phyloP scores from a whole-genome alignment of 1,140 invertebrate species.

The Plutomurus gul region DNA sequence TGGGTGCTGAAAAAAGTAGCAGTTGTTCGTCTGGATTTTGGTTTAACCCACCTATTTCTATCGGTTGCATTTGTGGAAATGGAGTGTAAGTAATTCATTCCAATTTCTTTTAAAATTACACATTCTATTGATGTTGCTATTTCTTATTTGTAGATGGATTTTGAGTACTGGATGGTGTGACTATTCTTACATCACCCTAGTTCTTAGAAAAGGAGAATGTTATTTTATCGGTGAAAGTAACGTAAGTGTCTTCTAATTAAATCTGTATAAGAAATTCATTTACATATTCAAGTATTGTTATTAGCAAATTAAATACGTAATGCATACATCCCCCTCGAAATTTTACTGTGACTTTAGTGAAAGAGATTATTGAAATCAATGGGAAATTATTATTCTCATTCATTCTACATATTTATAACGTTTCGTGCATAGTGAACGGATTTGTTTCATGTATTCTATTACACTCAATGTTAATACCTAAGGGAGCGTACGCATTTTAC shows the following conservation, averaged over 20 bases:
- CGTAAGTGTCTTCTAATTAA: not conserved
- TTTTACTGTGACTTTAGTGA: too few species aligned
- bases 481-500: too few species aligned
- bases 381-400: too few species aligned
- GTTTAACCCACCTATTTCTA: constrained; percentile 12
- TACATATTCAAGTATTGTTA: too few species aligned
- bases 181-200: not conserved
- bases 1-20: not conserved
- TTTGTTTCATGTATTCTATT: too few species aligned
- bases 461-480: too few species aligned
- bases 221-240: not conserved
- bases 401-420: too few species aligned
- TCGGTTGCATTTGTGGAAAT: constrained; percentile 36
- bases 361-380: too few species aligned
- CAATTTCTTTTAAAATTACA: not conserved
- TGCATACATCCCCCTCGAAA: not conserved
- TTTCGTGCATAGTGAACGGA: too few species aligned
- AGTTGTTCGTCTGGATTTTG: constrained; percentile 28
- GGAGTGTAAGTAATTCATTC: constrained; percentile 18
- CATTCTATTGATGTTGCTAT: not conserved
- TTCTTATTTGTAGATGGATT: constrained; percentile 14
- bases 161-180: constrained; percentile 36
- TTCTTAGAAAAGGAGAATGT: not conserved
- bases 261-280: too few species aligned
- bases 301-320: not conserved